Conservation (phyloP, 2,113 vertebrate species). For the Poicephalus meyeri region DNA sequence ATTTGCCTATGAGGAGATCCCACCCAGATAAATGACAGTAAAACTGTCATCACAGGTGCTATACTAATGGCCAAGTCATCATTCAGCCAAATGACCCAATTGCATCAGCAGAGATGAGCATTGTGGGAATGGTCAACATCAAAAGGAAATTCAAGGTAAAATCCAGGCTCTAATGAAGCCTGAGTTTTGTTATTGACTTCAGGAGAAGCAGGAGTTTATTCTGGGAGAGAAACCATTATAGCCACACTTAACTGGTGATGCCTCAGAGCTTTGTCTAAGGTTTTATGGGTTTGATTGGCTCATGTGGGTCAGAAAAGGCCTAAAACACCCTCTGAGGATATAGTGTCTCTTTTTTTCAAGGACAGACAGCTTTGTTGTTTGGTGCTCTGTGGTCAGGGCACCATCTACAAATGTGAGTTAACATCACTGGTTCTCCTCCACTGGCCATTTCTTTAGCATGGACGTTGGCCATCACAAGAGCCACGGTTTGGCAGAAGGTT, state of each 20-base stretch:
- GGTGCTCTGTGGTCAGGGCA: neutral
- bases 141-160: neutral
- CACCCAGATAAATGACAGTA: constrained; percentile 22
- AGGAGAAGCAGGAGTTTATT: neutral
- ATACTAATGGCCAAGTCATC: neutral
- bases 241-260: neutral
- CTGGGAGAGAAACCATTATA: neutral
- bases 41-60: neutral
- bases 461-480: neutral
- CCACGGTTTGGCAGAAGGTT: neutral
- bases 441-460: neutral
- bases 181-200: neutral
- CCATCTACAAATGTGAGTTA: neutral
- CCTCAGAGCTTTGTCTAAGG: neutral
- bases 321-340: neutral
- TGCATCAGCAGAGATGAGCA: neutral
- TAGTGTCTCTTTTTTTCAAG: neutral
- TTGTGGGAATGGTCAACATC: constrained; percentile 11
- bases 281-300: neutral
- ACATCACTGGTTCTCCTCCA: neutral
- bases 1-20: constrained; percentile 7
- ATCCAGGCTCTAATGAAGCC: neutral
- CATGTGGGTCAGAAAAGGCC: neutral
- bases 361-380: neutral
- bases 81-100: neutral